A percentile compares a stretch with the other conserved stretches of the same genome.
Conservation (phyloP, 2,113 vertebrate species). For the Zapus hudsonius region DNA sequence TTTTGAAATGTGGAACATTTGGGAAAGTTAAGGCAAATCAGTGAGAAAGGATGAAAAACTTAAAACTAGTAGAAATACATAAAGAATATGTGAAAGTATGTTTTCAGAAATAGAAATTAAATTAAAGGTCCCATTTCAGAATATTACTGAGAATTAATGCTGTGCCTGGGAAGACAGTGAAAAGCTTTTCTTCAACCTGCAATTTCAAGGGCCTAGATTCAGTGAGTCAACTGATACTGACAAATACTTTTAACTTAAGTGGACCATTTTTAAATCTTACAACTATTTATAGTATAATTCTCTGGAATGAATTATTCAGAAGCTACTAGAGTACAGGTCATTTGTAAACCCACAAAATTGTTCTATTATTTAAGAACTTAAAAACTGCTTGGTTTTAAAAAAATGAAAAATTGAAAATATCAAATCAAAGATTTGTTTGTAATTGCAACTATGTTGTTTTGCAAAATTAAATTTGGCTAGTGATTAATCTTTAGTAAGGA, state of each 20-base stretch:
- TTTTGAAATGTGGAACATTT: background rate
- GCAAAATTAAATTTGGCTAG: slow-evolving; percentile 74
- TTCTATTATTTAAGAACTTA: slow-evolving; percentile 5
- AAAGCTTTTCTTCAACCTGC: background rate
- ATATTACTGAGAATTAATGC: background rate
- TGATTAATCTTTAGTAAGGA: slow-evolving; percentile 72
- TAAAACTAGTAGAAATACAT: background rate
- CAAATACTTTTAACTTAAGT: background rate
- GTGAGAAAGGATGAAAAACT: background rate
- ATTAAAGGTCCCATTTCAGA: background rate
- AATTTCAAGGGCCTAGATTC: background rate
- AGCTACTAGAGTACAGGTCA: background rate
- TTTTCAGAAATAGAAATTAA: background rate
- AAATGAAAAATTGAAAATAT: slow-evolving; percentile 53
- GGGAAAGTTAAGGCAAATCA: background rate
- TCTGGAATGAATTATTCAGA: background rate
- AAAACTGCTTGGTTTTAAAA: slow-evolving; percentile 34
- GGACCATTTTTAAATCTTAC: background rate
- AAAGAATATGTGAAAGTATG: background rate
- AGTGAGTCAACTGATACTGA: background rate
- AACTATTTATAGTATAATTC: background rate
- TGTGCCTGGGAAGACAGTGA: background rate
- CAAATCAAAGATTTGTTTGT: slow-evolving; percentile 29
- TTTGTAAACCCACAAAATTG: background rate
- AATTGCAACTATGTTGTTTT: slow-evolving; percentile 64